Evolutionary conservation across 2,888 invertebrate species (phyloP), one percentile per base, ranked within the genome.

Genomic region (Thereva nobilitata): DNA sequence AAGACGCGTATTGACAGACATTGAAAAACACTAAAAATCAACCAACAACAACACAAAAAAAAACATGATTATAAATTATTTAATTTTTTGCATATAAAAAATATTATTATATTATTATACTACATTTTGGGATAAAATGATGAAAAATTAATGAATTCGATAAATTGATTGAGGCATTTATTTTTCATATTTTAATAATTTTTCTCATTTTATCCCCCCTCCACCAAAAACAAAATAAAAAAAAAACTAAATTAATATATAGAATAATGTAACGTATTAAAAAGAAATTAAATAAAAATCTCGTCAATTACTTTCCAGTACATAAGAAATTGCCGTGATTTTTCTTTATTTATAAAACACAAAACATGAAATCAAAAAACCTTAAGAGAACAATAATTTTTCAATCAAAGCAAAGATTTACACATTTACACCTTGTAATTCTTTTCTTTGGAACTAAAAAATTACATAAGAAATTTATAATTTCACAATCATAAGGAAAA

Each of bases 91-190:
- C 23, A 23, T 23, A 59, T 49, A n/a, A 9, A 59, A n/a, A 37
- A 47, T 10, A 59, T 35, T 23, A 34, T 38, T 47, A 59, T 37
- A 47, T 47, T 47, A 59, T 45, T 59, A 47, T 59, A 45, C 47
- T 47, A 59, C 38, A 35, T 59, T 38, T 4, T 9, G 38, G 49
- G 49, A 47, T 47, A 47, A 47, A 45, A 37, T 47, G 59, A 52
- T 7, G 40, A 47, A 45, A 37, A 12, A 35, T 38, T 47, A 5
- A 47, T 37, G 45, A 59, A 47, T 45, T 57, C 49, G 23, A 8
- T 38, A 45, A 35, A 59, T 59, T 59, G 59, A 59, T 47, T 59
- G 59, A 59, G 59, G 59, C 59, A 59, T 59, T 59, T 59, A 59
- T 45, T 59, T 59, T 59, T 37, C 59, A 59, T 10, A 47, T 47